These are phyloP conservation scores for Lytechinus pictus DNA, from an alignment of 35 echinoderm and acorn worm species.

Conservation along the genomic window DNA sequence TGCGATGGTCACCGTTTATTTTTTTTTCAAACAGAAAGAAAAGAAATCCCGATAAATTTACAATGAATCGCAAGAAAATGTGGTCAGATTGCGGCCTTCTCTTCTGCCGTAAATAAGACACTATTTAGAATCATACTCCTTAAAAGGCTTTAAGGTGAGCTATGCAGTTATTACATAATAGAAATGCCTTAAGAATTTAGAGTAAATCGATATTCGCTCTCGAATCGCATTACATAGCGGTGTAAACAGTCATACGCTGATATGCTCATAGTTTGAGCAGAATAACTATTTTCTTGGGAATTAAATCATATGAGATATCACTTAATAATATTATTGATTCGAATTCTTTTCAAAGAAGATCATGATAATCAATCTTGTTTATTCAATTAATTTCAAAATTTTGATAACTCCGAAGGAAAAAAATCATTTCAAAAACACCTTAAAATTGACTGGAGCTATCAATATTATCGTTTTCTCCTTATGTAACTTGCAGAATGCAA, in stretches of 20 bases:
- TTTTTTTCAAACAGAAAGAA: background rate
- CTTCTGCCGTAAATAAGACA: background rate
- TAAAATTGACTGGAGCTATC: no score
- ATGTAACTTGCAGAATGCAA: no score
- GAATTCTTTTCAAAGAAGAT: no score
- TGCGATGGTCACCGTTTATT: background rate
- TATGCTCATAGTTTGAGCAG: no score
- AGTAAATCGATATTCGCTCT: background rate
- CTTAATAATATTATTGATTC: no score
- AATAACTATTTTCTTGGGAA: no score
- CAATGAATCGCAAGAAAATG: background rate
- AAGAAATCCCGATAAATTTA: background rate
- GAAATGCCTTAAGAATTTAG: background rate
- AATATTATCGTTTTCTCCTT: no score
- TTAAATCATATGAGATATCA: no score
- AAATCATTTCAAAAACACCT: no score
- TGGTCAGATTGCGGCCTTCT: background rate
- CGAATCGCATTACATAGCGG: background rate
- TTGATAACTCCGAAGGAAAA: no score
- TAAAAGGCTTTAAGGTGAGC: background rate
- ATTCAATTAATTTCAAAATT: no score
- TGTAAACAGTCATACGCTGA: background rate
- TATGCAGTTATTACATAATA: conserved; percentile 6
- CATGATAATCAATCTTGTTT: no score
- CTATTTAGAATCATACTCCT: background rate